Conservation (phyloP, 64 coral and sea anemone genomes). For the Platygyra sinensis region DNA sequence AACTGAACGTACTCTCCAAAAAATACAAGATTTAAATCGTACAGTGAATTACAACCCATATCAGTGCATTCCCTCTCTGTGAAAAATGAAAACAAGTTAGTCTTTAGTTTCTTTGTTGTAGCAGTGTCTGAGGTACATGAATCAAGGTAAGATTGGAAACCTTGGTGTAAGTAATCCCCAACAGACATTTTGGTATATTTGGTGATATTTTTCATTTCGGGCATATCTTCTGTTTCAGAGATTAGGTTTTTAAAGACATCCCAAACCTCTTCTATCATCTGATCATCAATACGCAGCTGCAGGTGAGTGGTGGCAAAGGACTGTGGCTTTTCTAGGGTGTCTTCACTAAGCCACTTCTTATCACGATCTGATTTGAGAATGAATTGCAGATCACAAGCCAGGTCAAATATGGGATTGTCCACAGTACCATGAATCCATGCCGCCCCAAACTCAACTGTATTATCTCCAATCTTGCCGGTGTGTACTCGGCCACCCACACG, state of each 20-base stretch:
- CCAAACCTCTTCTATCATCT: constrained; percentile 23
- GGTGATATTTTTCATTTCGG: neutral
- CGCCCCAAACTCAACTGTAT: constrained; percentile 64
- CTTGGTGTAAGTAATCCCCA: constrained; percentile 25
- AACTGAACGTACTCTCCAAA: constrained; percentile 49
- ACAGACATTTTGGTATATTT: neutral
- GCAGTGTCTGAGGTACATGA: constrained; percentile 10
- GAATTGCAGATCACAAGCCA: constrained; percentile 27
- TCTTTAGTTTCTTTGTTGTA: neutral
- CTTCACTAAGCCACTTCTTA: neutral
- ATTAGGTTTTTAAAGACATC: constrained; percentile 26
- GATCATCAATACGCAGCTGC: constrained; percentile 2
- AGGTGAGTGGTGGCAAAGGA: neutral
- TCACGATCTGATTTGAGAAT: constrained; percentile 15
- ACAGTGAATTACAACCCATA: constrained; percentile 40
- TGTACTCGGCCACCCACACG: constrained; percentile 67
- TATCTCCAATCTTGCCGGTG: constrained; percentile 11
- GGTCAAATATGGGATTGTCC: constrained; percentile 49
- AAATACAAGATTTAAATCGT: constrained; percentile 27
- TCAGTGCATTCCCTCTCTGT: constrained; percentile 30
- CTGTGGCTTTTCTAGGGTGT: constrained; percentile 1
- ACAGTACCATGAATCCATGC: constrained; percentile 54
- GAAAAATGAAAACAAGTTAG: constrained; percentile 6
- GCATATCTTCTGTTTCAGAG: neutral
- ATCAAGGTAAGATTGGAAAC: constrained; percentile 14